Evolutionary conservation across 2,888 invertebrate genomes (phyloP), one percentile per base, ranked within the genome.

Genomic region (Microdon myrmicae): DNA sequence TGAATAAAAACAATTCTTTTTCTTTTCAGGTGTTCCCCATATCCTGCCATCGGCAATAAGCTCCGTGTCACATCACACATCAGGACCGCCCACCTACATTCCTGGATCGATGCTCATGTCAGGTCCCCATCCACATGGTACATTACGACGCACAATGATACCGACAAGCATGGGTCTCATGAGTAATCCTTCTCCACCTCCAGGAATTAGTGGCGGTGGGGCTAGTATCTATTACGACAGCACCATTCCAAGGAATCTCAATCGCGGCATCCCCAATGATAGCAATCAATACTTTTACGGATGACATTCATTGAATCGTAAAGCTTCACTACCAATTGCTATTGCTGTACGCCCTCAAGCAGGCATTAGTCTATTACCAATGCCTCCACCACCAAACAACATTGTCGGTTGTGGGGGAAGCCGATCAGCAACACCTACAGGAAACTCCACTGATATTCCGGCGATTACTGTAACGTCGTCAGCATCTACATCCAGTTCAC

Each of bases 291-390:
- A 77, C 43, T 78, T 75, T 68, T 78, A 77, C 49, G 79, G 79
- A 75, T 79, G 79, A 79, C 79, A 79, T 68, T 75, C 77, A 67
- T 71, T 78, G 3, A 77, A 73, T 68, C 76, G 75, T 20, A 77
- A 74, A 68, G 67, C 75, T 13, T 75, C 77, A 14, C 60, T 76
- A 48, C 77, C 75, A 13, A 73, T 75, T 25, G 70, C 72, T 10
- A 70, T 72, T 58, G 75, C 75, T 47, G 71, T 73, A 34, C 68
- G 74, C 22, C 70, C 74, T 26, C 73, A 73, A 29, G 68, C 73
- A 55, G 73, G 73, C 59, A 72, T 75, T 16, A 75, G 74, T 41
- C 71, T 75, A 67, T 68, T 76, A 54, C 74, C 76, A 14, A 49
- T 75, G 68, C 71, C 64, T 34, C 43, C 64, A 1, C 51, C 75